These are phyloP conservation scores for Tenthredo distinguenda DNA, from an alignment of 2,888 invertebrate species.

Conservation along the genomic window DNA sequence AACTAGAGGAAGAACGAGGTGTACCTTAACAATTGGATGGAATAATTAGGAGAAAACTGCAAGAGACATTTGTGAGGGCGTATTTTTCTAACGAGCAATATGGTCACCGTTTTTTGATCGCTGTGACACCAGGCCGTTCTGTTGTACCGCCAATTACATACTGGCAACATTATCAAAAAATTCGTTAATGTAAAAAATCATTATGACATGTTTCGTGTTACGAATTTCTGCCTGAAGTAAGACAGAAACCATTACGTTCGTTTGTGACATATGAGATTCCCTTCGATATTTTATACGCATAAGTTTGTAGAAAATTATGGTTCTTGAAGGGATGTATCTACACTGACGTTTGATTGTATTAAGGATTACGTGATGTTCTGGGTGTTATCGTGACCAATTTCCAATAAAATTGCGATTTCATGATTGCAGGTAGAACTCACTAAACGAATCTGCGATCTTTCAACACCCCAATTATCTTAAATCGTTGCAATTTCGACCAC, in stretches of 20 bases:
- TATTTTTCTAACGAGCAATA: slow-evolving; percentile 4
- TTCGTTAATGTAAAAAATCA: not conserved
- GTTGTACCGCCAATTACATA: not conserved
- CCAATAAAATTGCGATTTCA: not conserved
- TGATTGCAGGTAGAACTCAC: not conserved
- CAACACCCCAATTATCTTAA: slow-evolving; percentile 17
- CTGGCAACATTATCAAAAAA: not conserved
- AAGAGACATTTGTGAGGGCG: not conserved
- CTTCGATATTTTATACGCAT: not conserved
- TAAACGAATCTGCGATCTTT: not conserved
- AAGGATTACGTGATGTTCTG: not conserved
- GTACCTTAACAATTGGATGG: not conserved
- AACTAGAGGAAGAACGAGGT: not conserved
- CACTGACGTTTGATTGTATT: not conserved
- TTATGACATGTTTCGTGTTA: not conserved
- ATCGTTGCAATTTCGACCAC: slow-evolving; percentile 34
- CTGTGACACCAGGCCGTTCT: not conserved
- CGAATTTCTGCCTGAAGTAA: not conserved
- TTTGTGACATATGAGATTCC: not conserved
- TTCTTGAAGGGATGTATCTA: not conserved
- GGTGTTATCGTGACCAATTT: not conserved
- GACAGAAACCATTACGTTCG: not conserved
- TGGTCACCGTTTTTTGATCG: not conserved
- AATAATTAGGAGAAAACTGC: slow-evolving; percentile 18
- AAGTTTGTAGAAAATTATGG: not conserved